Conservation (phyloP, 2,888 invertebrate species). For the Trissoscelio sp. region DNA sequence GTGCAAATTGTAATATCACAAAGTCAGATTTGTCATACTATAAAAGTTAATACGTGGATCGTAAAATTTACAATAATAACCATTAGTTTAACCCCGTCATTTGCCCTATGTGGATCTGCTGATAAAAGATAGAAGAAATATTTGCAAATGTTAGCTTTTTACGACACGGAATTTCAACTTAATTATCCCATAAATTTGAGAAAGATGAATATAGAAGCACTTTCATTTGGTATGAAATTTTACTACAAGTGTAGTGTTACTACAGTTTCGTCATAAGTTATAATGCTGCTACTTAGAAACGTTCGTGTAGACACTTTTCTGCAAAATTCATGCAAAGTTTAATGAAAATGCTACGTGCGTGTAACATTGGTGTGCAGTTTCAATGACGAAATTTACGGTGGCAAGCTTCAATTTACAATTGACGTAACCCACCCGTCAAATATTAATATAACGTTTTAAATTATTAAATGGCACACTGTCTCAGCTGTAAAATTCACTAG, state of each 20-base stretch:
- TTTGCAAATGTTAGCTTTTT: constrained; percentile 26
- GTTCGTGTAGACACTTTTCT: constrained; percentile 21
- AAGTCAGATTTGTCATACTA: neutral
- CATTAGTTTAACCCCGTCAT: constrained; percentile 16
- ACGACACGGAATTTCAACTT: constrained; percentile 27
- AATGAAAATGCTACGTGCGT: constrained; percentile 23
- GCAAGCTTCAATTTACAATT: constrained; percentile 5
- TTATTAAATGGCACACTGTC: constrained; percentile 7
- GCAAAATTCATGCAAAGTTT: constrained; percentile 34
- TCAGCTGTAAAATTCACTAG: constrained; percentile 1
- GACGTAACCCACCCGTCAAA: constrained; percentile 20
- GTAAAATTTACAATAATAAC: constrained; percentile 1
- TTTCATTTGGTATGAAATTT: constrained; percentile 53
- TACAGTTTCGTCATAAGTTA: constrained; percentile 18
- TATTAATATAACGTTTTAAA: constrained; percentile 33
- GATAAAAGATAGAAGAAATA: constrained; percentile 11
- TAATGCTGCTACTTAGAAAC: constrained; percentile 18
- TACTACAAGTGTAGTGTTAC: constrained; percentile 25
- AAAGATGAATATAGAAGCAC: constrained; percentile 35
- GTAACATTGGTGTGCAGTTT: neutral
- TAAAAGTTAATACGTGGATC: constrained; percentile 5
- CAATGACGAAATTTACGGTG: constrained; percentile 33
- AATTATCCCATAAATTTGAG: constrained; percentile 38
- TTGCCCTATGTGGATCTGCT: neutral
- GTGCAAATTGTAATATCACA: neutral